These are phyloP conservation scores for Montipora sp. DNA, from an alignment of 64 coral and sea anemone species.

Conservation along the genomic window DNA sequence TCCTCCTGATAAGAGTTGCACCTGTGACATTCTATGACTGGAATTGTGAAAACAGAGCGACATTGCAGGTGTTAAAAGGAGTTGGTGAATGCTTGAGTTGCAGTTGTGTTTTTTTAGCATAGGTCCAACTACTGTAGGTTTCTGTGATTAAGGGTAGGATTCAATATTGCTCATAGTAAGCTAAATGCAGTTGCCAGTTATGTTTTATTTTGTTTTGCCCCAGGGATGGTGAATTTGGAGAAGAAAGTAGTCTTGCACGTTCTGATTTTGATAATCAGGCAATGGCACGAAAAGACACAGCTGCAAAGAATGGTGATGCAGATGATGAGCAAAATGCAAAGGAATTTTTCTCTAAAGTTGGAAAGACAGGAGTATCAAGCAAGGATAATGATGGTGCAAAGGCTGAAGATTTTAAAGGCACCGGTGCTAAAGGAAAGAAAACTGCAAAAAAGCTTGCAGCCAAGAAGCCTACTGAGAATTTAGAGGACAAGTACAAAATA, in stretches of 20 bases:
- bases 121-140: too few relatives aligned
- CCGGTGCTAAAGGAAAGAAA: conserved; percentile 67
- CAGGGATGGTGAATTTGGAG: not conserved
- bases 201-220: not conserved
- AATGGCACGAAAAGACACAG: not conserved
- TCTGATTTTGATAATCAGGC: not conserved
- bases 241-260: not conserved
- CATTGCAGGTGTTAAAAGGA: too few relatives aligned
- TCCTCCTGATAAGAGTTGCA: too few relatives aligned
- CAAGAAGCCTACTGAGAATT: conserved; percentile 46
- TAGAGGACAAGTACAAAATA: conserved; percentile 77
- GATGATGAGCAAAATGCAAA: conserved; percentile 9
- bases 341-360: not conserved
- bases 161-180: too few relatives aligned
- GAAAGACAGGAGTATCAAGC: not conserved
- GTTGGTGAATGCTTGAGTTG: too few relatives aligned
- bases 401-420: not conserved
- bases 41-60: too few relatives aligned
- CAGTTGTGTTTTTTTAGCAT: too few relatives aligned
- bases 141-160: too few relatives aligned
- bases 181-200: not conserved
- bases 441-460: conserved; percentile 35
- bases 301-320: not conserved
- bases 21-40: too few relatives aligned
- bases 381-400: conserved; percentile 10